Evolutionary conservation across 2,888 invertebrate species (phyloP), one percentile per base, ranked within the genome.

Genomic region (Minunthozetes semirufus): DNA sequence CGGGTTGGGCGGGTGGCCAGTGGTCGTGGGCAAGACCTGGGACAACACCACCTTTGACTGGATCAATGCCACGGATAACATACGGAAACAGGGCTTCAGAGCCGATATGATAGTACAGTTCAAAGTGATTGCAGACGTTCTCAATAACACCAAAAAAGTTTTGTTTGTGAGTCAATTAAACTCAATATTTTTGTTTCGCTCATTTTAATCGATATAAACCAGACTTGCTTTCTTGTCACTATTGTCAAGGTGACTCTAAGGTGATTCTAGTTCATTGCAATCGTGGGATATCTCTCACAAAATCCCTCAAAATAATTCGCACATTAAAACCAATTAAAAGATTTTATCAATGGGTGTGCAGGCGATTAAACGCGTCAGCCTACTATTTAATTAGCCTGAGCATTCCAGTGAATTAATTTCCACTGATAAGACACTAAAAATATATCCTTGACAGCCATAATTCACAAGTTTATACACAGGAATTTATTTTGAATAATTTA

Each of bases 41-140:
- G 59, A 72, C 33, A 72, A 75, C n/a, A 0, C 17, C 1, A 82
- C 85, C 13, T 94, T 92, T 85, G 87, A 88, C 77, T 94, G 94
- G 94, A 75, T 75, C 1, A 17, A 71, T n/a, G 75, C 71, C 11
- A 75, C 75, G 5, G 71, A 48, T 19, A 59, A 59, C 2, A 75
- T 76, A 1, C 5, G 72, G 17, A 19, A 75, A 33, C 27, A 29
- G 29, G 76, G 76, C 19, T 76, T 76, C n/a, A 73, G 61, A 25
- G 68, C 61, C 27, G 76, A 76, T 29, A 76, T 76, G 73, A 56
- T 76, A 27, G 72, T 76, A 0, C 63, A 76, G 46, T 73, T 76
- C 27, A 72, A 72, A 46, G 76, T 76, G n/a, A 72, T 76, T 38
- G 72, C 76, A 27, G 76, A 76, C 46, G 76, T 76, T 29, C 48